phyloP scores from a whole-genome alignment of 2,888 invertebrate genomes.

The Leptopilina myrica region DNA sequence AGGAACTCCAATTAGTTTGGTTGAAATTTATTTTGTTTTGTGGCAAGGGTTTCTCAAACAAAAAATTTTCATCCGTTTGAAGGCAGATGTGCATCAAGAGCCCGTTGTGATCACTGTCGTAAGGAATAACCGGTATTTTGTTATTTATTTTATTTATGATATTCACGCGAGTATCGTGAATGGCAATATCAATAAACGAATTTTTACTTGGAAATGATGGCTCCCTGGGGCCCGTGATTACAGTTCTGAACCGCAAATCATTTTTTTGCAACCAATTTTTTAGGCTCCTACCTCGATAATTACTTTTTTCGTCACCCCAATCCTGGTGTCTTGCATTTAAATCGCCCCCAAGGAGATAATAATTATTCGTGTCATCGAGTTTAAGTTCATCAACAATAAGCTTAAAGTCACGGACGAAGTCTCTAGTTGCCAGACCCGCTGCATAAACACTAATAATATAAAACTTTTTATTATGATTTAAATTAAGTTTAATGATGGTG shows the following conservation, averaged over 20 bases:
- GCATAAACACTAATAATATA: conserved; percentile 44
- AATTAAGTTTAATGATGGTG: conserved; percentile 40
- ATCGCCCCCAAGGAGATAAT: conserved; percentile 49
- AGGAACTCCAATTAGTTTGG: too few relatives aligned
- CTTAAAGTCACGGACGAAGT: conserved; percentile 23
- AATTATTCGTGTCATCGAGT: conserved; percentile 37
- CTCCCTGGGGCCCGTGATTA: background rate
- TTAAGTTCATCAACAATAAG: conserved; percentile 31
- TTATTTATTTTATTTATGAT: too few relatives aligned
- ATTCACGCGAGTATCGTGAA: too few relatives aligned
- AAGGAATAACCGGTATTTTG: too few relatives aligned
- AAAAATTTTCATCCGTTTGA: too few relatives aligned
- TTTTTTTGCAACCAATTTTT: conserved; percentile 40
- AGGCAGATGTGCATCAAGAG: too few relatives aligned
- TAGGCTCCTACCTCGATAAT: conserved; percentile 37
- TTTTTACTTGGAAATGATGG: conserved; percentile 23
- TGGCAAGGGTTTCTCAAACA: too few relatives aligned
- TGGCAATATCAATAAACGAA: too few relatives aligned
- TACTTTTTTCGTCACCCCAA: conserved; percentile 44
- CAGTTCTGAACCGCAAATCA: background rate
- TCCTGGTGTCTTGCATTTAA: conserved; percentile 43
- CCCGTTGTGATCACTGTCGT: too few relatives aligned
- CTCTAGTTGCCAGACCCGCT: conserved; percentile 23
- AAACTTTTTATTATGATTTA: conserved; percentile 32
- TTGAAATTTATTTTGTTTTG: too few relatives aligned